These are phyloP conservation scores for Gastracanthus pulcherrimus DNA, from an alignment of 2,888 invertebrate species.

Conservation along the genomic window DNA sequence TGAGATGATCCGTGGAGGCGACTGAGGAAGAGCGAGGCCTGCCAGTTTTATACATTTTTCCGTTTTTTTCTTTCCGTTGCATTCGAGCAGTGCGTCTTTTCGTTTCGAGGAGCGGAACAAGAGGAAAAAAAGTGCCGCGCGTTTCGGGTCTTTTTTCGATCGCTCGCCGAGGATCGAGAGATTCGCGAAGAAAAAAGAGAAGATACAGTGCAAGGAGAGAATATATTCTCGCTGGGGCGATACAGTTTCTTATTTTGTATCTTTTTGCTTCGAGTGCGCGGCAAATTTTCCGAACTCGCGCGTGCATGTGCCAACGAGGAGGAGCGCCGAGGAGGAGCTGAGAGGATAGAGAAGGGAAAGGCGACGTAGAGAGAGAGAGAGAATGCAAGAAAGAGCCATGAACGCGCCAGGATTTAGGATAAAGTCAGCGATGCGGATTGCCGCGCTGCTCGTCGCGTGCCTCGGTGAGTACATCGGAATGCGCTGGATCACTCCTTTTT, in stretches of 20 bases:
- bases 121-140: too few species aligned
- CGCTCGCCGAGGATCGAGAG: too few species aligned
- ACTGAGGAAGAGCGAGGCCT: background rate
- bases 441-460: constrained; percentile 53
- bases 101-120: background rate
- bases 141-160: too few species aligned
- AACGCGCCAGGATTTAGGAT: constrained; percentile 41
- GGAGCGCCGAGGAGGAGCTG: background rate
- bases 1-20: constrained; percentile 40
- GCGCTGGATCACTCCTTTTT: background rate
- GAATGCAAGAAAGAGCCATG: constrained; percentile 10
- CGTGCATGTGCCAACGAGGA: constrained; percentile 1
- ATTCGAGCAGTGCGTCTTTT: background rate
- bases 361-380: constrained; percentile 5
- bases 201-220: background rate
- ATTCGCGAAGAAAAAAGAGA: background rate
- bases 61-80: too few species aligned
- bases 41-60: background rate
- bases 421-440: constrained; percentile 15
- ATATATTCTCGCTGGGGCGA: too few species aligned
- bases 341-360: background rate
- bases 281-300: background rate
- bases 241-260: background rate
- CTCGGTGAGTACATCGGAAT: constrained; percentile 60
- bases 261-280: constrained; percentile 17